Evolutionary conservation across 1,140 invertebrate species (phyloP).

Genomic region (Ceratina australensis): DNA sequence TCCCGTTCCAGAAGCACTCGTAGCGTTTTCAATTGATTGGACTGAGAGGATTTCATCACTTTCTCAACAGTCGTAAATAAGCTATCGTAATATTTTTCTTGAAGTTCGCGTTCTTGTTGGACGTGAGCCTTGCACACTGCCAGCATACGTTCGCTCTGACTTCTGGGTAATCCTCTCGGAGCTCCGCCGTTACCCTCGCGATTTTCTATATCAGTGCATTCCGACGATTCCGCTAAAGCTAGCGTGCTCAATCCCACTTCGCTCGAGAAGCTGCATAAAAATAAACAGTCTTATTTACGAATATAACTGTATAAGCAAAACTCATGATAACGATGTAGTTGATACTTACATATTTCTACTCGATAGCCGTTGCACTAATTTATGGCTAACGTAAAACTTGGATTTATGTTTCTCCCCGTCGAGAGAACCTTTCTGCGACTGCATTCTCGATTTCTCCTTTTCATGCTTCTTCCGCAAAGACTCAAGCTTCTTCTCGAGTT

Average conservation of each 20-base stretch:
- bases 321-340: background rate
- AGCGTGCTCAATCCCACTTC: conserved; percentile 67
- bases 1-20: conserved; percentile 85
- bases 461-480: conserved; percentile 91
- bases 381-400: conserved; percentile 87
- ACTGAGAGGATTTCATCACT: conserved; percentile 88
- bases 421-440: conserved; percentile 81
- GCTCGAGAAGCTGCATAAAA: conserved; percentile 72
- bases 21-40: conserved; percentile 88
- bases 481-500: conserved; percentile 94
- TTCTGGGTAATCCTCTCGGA: conserved; percentile 79
- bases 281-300: background rate
- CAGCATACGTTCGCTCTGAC: conserved; percentile 85
- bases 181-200: conserved; percentile 77
- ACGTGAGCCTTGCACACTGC: conserved; percentile 86
- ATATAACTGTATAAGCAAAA: background rate
- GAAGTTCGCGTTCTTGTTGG: conserved; percentile 87
- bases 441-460: conserved; percentile 85
- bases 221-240: conserved; percentile 66
- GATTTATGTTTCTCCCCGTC: conserved; percentile 82
- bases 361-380: conserved; percentile 88
- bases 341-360: conserved; percentile 90
- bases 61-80: conserved; percentile 88
- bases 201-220: conserved; percentile 74
- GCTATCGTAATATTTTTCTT: conserved; percentile 91